Conservation (phyloP, 1,140 invertebrate species). For the Aethina tumida region DNA sequence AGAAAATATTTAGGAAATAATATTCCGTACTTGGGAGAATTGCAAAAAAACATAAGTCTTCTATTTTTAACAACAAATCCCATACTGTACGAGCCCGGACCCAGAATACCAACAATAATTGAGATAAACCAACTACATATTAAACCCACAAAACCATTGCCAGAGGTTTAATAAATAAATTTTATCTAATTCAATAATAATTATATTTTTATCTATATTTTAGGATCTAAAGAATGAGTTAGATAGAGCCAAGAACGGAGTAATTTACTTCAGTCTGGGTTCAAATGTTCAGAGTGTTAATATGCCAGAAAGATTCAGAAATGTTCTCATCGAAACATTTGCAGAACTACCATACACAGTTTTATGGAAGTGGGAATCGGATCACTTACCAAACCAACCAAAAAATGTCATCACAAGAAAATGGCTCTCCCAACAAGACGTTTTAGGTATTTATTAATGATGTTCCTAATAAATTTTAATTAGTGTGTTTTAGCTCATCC, state of each 20-base stretch:
- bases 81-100: slow-evolving; percentile 35
- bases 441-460: slow-evolving; percentile 43
- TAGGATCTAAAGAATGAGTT: slow-evolving; percentile 32
- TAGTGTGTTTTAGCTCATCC: slow-evolving; percentile 31
- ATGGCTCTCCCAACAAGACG: slow-evolving; percentile 63
- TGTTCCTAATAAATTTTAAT: slow-evolving; percentile 3
- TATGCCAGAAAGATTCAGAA: slow-evolving; percentile 36
- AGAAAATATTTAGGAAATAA: slow-evolving; percentile 35
- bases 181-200: too few species aligned
- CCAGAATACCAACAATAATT: slow-evolving; percentile 38
- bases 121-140: slow-evolving; percentile 40
- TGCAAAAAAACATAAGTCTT: slow-evolving; percentile 40
- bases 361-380: slow-evolving; percentile 17
- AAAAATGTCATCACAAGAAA: slow-evolving; percentile 50
- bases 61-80: slow-evolving; percentile 41
- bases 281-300: slow-evolving; percentile 39
- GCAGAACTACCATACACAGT: slow-evolving; percentile 33
- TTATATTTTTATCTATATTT: too few species aligned
- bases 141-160: slow-evolving; percentile 32
- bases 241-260: slow-evolving; percentile 39
- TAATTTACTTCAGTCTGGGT: slow-evolving; percentile 46
- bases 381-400: slow-evolving; percentile 43
- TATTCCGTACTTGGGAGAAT: slow-evolving; percentile 37
- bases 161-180: too few species aligned
- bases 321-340: slow-evolving; percentile 40